Percentiles rank a stretch among this genome's conserved stretches.
These are phyloP conservation scores for Lethocerus indicus DNA, from an alignment of 1,140 invertebrate species.

Conservation along the genomic window DNA sequence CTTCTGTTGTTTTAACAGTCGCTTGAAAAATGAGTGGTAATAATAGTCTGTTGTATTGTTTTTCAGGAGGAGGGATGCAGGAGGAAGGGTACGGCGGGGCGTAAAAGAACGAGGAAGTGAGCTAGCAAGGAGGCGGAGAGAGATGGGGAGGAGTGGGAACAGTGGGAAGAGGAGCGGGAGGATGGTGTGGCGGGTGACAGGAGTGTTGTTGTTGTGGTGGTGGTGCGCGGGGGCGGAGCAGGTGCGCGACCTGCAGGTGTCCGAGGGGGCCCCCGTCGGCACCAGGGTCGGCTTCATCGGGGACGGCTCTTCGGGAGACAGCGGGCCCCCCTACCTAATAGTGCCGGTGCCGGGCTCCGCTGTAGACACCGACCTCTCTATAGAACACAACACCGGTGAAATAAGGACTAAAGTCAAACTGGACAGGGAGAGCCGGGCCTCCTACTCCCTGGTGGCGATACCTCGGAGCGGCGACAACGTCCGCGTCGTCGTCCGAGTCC, in stretches of 20 bases:
- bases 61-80: too few species aligned
- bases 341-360: constrained; percentile 69
- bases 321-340: constrained; percentile 70
- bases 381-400: constrained; percentile 79
- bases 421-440: constrained; percentile 73
- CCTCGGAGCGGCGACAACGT: constrained; percentile 69
- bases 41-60: too few species aligned
- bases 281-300: constrained; percentile 75
- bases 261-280: constrained; percentile 69
- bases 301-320: constrained; percentile 47
- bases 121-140: too few species aligned
- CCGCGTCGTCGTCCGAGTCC: constrained; percentile 69
- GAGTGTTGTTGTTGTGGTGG: constrained; percentile 22
- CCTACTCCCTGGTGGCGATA: constrained; percentile 78
- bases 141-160: too few species aligned
- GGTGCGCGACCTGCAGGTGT: constrained; percentile 66
- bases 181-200: constrained; percentile 12
- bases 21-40: too few species aligned
- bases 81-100: too few species aligned
- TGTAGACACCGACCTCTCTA: constrained; percentile 71
- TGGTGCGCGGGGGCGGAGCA: constrained; percentile 33
- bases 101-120: too few species aligned
- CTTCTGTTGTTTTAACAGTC: too few species aligned
- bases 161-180: too few species aligned
- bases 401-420: constrained; percentile 70